Conservation (phyloP, 2,797 vertebrate genomes). For the Tokudaia tokunoshimensis region DNA sequence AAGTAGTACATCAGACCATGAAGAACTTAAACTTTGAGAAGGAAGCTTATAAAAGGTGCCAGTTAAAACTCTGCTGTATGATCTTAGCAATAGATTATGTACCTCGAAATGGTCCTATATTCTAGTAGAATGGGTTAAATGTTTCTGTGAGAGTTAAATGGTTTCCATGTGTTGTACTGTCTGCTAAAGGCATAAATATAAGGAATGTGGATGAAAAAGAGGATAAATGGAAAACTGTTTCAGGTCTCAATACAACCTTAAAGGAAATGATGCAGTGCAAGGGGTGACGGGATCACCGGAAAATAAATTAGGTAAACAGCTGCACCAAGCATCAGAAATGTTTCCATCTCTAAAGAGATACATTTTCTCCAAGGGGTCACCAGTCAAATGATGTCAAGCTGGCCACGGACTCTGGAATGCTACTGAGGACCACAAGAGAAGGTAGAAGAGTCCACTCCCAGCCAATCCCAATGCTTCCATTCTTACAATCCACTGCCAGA, state of each 20-base stretch:
- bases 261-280: conserved; percentile 48
- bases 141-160: not conserved
- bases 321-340: conserved; percentile 10
- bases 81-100: not conserved
- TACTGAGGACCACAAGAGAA: not conserved
- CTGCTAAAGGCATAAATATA: not conserved
- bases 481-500: not conserved
- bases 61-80: not conserved
- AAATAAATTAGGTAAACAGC: conserved; percentile 50
- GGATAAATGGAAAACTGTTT: not conserved
- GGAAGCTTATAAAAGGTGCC: not conserved
- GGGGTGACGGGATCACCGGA: not conserved
- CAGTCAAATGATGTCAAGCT: conserved; percentile 15
- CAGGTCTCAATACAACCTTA: not conserved
- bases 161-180: not conserved
- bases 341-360: conserved; percentile 27
- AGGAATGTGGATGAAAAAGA: not conserved
- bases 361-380: conserved; percentile 21
- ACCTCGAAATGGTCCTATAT: not conserved
- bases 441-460: not conserved
- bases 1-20: not conserved
- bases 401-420: not conserved
- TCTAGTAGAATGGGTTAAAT: not conserved
- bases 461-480: not conserved
- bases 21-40: not conserved